Base-by-base conservation (phyloP, 2,113 vertebrate genomes). In the Australoheros scitulus region DNA sequence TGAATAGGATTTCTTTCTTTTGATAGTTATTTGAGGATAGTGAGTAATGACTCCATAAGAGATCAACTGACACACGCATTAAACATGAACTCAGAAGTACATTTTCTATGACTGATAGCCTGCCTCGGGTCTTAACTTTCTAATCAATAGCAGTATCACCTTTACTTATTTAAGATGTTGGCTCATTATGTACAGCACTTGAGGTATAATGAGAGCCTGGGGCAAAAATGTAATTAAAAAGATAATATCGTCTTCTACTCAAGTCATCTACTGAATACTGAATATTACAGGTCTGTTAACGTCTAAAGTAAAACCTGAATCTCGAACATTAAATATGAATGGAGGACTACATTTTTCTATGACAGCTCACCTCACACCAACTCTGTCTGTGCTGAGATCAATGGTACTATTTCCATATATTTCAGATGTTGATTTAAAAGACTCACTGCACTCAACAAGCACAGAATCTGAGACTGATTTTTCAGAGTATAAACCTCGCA, bases 81-180 rank as follows among this genome's bases (percentile, higher is more conserved):
- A 84, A 76, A 81, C 77, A 82, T 68, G 80, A 81, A 85, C 76
- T 84, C 79, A 80, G 74, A 64, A 80, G 88, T 77, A 77, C 80
- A 87, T 89, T 87, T 88, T 85, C 81, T 68, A 59, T 90, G 91
- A 92, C 58, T 89, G 92, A 91, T 91, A 85, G 70, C 85, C 90
- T 11, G 91, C 92, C 90, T 80, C 58, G 1, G 86, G 84, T 84
- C 79, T 74, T 76, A 65, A 29, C 61, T 80, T 86, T 85, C 88
- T 82, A 91, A 93, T 94, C 92, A 92, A 94, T 94, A 89, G 79
- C 85, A n/a, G 90, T 72, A 92, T 93, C 91, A 93, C 91, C 88
- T 92, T 92, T 88, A 89, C 90, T 92, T 93, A 94, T 92, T 92
- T 88, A 92, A 92, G 90, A 90, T 89, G 87, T 92, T 92, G 92